A percentile compares a stretch with the other conserved stretches of the same genome.
Conservation (phyloP, 2,888 invertebrate genomes). For the Drosophila greeni region DNA sequence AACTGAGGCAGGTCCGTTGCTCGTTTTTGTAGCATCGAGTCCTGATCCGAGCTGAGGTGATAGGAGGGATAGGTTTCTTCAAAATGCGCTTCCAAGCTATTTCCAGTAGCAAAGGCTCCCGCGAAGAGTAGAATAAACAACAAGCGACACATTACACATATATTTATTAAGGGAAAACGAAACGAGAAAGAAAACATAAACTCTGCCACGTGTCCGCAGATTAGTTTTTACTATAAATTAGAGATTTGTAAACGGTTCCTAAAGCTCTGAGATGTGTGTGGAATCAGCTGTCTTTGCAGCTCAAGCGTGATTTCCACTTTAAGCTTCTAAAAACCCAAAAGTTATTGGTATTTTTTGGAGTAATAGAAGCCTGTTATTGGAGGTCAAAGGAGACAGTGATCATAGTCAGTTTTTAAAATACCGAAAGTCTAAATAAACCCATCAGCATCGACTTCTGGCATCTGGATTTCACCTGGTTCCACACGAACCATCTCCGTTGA, state of each 20-base stretch:
- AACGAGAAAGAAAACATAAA: slow-evolving; percentile 18
- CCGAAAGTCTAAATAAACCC: slow-evolving; percentile 48
- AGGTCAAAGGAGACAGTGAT: background rate
- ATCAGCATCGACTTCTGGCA: slow-evolving; percentile 43
- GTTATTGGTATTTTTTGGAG: background rate
- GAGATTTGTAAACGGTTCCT: slow-evolving; percentile 44
- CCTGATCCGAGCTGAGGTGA: slow-evolving; percentile 46
- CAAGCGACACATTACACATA: slow-evolving; percentile 47
- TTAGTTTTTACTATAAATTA: background rate
- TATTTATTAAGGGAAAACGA: slow-evolving; percentile 17
- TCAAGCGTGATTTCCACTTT: background rate
- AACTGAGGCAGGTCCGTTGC: slow-evolving; percentile 63
- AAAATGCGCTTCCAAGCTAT: slow-evolving; percentile 66
- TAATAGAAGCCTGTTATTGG: background rate
- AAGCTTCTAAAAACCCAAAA: background rate
- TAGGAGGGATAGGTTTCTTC: slow-evolving; percentile 52
- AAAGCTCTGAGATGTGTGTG: slow-evolving; percentile 20
- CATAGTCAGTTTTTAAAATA: background rate
- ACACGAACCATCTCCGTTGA: slow-evolving; percentile 9
- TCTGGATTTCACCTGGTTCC: background rate
- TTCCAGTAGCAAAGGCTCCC: slow-evolving; percentile 5
- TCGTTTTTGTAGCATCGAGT: slow-evolving; percentile 66
- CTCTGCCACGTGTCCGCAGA: slow-evolving; percentile 50
- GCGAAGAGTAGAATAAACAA: slow-evolving; percentile 54
- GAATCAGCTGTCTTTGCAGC: background rate